Conservation (phyloP, 2,113 vertebrate species). For the Pygoscelis antarcticus region DNA sequence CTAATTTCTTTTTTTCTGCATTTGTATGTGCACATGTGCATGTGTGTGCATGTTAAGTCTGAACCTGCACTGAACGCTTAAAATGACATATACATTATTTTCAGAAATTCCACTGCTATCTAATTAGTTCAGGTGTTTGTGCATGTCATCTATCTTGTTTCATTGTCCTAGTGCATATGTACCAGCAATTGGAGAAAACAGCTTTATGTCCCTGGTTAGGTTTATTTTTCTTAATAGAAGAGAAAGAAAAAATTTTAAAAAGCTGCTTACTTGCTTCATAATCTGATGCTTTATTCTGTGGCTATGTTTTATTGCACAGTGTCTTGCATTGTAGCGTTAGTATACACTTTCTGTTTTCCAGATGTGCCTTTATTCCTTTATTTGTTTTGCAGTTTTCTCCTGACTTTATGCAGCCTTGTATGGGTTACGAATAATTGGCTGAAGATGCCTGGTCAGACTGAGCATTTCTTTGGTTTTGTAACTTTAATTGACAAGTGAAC, state of each 20-base stretch:
- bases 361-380: background rate
- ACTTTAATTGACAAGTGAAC: background rate
- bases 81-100: background rate
- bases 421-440: background rate
- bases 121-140: background rate
- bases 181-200: background rate
- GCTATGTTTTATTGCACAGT: background rate
- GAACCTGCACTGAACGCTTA: background rate
- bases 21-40: accelerated
- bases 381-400: background rate
- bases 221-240: background rate
- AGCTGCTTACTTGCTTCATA: background rate
- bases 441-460: background rate
- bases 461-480: background rate
- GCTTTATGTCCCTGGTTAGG: background rate
- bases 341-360: background rate
- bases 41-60: background rate
- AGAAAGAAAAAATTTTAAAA: background rate
- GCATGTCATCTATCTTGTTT: background rate
- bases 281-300: background rate
- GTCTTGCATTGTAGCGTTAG: background rate
- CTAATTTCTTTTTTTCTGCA: background rate
- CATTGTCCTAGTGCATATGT: background rate
- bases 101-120: background rate
- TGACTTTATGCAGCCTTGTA: background rate